Evolutionary conservation across 2,888 invertebrate genomes (phyloP), one percentile per base, ranked within the genome.

Genomic region (Terebella lapidaria): DNA sequence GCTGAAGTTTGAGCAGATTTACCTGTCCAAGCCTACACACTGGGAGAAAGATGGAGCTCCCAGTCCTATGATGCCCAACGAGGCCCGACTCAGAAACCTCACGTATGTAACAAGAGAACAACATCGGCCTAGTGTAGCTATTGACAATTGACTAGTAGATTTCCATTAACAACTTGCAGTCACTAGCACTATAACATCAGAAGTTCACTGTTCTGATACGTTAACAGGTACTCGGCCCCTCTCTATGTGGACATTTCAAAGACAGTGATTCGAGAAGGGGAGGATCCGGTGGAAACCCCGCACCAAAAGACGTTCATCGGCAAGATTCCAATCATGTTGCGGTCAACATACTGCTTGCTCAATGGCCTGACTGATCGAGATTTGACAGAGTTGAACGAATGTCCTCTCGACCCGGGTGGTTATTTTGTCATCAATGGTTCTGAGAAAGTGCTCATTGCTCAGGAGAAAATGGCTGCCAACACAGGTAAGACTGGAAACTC

Each of bases 11-110:
- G 97, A 96, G 80, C 97, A 99, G 83, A 97, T 99, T 78, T 99
- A 99, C 79, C 82, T 99, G 52, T 97, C 97, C 0, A 99, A 99
- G 81, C 99, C 99, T 1, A 99, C 97, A 4, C 99, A 99, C 85
- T 99, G 99, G 99, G 99, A 99, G 81, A 99, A 99, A 83, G 99
- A 99, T 85, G 99, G 99, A 76, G 94, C 96, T 0, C 96, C 97
- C 18, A 92, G 93, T 60, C 95, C 96, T 61, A 96, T 99, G 96
- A 99, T 99, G 77, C 99, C 99, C 0, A 99, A 99, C 76, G 99
- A 99, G 83, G 99, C 99, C 2, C 87, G 99, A 64, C 85, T 99
- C 57, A 86, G 99, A 61, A 99, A 99, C 83, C 84, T 97, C 46
- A 96, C 96, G 75, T 82, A 73, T 71, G 79, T 64, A 49, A 5